Evolutionary conservation across 2,888 invertebrate genomes (phyloP).

Genomic region (Elysia crispata): DNA sequence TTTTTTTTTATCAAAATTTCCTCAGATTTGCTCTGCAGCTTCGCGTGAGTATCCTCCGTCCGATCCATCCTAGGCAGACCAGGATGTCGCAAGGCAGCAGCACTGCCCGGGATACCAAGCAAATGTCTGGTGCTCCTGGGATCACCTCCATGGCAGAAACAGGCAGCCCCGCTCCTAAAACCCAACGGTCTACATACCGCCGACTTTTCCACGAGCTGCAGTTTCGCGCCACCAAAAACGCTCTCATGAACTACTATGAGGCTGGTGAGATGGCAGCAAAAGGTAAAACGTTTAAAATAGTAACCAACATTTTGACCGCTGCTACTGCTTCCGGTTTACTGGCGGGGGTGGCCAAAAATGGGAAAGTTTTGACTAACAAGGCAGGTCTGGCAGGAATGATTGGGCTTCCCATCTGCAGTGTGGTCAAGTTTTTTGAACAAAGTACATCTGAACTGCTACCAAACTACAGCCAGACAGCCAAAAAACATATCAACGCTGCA

Average conservation of each 20-base stretch:
- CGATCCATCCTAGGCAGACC: too few species aligned
- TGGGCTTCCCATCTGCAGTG: slow-evolving; percentile 18
- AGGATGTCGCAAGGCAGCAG: too few species aligned
- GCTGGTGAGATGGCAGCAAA: neutral
- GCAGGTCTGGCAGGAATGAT: slow-evolving; percentile 17
- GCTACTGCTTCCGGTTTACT: slow-evolving; percentile 16
- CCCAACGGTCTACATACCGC: neutral
- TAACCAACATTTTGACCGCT: slow-evolving; percentile 14
- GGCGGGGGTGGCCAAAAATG: slow-evolving; percentile 15
- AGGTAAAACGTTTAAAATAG: neutral
- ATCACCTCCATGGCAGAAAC: too few species aligned
- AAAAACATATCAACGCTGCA: slow-evolving; percentile 15
- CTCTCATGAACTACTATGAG: slow-evolving; percentile 40
- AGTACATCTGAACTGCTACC: slow-evolving; percentile 35
- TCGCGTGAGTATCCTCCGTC: too few species aligned
- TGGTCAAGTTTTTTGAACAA: slow-evolving; percentile 19
- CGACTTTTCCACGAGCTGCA: slow-evolving; percentile 40
- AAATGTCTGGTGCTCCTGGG: too few species aligned
- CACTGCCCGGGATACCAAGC: too few species aligned
- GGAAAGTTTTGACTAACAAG: slow-evolving; percentile 26
- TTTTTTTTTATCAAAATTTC: too few species aligned
- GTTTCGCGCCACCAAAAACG: slow-evolving; percentile 39
- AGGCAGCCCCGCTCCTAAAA: neutral
- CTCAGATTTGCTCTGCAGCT: too few species aligned
- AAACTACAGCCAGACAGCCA: slow-evolving; percentile 14